A percentile compares a stretch with the other conserved stretches of the same genome.
Conservation (phyloP, 2,797 vertebrate genomes). For the Tamandua tetradactyla region DNA sequence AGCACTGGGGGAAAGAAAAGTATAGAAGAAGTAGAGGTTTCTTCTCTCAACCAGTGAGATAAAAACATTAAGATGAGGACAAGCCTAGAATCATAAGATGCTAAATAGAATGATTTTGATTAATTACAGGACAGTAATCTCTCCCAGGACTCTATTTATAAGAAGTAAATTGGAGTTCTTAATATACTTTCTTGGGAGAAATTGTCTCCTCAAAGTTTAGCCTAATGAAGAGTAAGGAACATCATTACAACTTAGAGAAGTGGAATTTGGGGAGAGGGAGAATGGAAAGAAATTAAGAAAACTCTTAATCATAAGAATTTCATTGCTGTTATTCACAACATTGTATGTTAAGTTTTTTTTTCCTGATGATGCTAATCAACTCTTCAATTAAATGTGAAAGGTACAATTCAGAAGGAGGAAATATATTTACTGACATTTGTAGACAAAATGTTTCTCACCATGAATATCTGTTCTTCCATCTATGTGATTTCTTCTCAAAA, state of each 20-base stretch:
- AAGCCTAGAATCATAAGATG: background rate
- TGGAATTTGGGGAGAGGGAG: background rate
- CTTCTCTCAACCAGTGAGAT: background rate
- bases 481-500: background rate
- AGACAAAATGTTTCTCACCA: background rate
- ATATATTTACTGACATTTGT: constrained; percentile 23
- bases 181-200: background rate
- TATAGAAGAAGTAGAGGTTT: background rate
- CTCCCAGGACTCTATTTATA: background rate
- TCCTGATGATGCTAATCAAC: background rate
- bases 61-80: background rate
- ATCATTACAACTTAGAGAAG: background rate
- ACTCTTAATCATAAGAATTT: background rate
- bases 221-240: background rate
- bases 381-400: constrained; percentile 4
- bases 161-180: background rate
- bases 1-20: constrained; percentile 9
- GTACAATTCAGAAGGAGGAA: constrained; percentile 26
- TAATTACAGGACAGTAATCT: background rate
- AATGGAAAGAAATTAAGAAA: background rate
- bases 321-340: background rate
- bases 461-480: constrained; percentile 7
- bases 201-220: background rate
- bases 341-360: background rate
- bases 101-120: background rate